phyloP scores from a whole-genome alignment of 92 coral and sea anemone species.

The Siderastrea radians region DNA sequence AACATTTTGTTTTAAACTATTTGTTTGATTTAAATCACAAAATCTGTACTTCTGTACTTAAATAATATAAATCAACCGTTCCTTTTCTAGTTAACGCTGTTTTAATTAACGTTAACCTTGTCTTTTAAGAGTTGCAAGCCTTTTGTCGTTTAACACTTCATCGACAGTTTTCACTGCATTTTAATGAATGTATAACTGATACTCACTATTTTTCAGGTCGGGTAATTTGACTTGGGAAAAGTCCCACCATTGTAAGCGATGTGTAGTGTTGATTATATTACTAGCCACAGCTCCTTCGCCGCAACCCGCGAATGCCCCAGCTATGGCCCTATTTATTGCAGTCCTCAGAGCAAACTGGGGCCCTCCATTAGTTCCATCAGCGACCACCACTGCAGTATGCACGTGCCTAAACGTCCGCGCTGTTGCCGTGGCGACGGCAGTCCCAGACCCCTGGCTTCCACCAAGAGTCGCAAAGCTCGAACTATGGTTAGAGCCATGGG shows the following conservation, averaged over 20 bases:
- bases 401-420: constrained; percentile 92
- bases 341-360: constrained; percentile 90
- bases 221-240: constrained; percentile 77
- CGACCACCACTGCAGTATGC: constrained; percentile 87
- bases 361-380: constrained; percentile 83
- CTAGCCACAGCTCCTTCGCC: constrained; percentile 95
- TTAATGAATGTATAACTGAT: background rate
- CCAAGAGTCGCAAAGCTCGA: constrained; percentile 76
- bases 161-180: too few relatives aligned
- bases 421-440: constrained; percentile 94
- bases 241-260: constrained; percentile 97
- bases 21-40: too few relatives aligned
- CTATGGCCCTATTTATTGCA: constrained; percentile 90
- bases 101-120: too few relatives aligned
- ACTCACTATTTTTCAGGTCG: constrained; percentile 79
- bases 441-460: constrained; percentile 76
- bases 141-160: background rate
- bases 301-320: constrained; percentile 93
- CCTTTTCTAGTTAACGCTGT: too few relatives aligned
- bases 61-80: too few relatives aligned
- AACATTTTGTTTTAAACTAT: too few relatives aligned
- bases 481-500: constrained; percentile 70
- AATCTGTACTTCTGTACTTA: too few relatives aligned
- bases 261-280: constrained; percentile 91
- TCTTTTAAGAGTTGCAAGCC: too few relatives aligned